Evolutionary conservation across 2,797 vertebrate genomes (phyloP).

Genomic region (Pristis pectinata): DNA sequence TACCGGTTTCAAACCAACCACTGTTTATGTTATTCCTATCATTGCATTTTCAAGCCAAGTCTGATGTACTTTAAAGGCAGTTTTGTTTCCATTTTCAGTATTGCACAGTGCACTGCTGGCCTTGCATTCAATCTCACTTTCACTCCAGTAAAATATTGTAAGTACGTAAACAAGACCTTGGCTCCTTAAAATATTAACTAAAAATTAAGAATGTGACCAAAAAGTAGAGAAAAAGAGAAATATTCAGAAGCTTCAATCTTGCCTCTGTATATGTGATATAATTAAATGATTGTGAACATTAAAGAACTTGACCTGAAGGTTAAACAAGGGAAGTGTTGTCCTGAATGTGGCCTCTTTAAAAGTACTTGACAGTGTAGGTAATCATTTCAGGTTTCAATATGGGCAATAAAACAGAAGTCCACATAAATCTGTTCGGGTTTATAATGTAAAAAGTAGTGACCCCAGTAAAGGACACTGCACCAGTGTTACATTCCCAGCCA

Average conservation of each 20-base stretch:
- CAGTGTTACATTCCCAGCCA: background rate
- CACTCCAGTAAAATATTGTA: background rate
- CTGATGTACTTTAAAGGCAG: slow-evolving; percentile 26
- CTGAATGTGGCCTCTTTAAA: slow-evolving; percentile 1
- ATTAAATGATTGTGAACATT: background rate
- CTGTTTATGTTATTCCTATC: slow-evolving; percentile 28
- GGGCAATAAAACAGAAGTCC: background rate
- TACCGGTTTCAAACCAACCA: slow-evolving; percentile 13
- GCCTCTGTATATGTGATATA: background rate
- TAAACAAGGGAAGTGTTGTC: background rate
- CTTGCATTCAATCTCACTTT: background rate
- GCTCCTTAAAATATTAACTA: background rate
- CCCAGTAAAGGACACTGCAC: background rate
- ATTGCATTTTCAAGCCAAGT: slow-evolving; percentile 9
- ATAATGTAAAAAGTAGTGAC: slow-evolving; percentile 17
- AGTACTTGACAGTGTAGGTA: background rate
- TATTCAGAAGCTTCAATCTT: background rate
- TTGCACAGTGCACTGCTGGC: background rate
- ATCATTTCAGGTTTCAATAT: background rate
- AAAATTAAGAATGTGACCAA: background rate
- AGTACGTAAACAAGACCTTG: background rate
- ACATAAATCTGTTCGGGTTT: background rate
- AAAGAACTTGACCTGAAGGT: background rate
- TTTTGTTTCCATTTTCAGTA: background rate
- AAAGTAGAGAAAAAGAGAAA: background rate